Evolutionary conservation across 2,797 vertebrate genomes (phyloP).

Genomic region (Epinephelus awoara): DNA sequence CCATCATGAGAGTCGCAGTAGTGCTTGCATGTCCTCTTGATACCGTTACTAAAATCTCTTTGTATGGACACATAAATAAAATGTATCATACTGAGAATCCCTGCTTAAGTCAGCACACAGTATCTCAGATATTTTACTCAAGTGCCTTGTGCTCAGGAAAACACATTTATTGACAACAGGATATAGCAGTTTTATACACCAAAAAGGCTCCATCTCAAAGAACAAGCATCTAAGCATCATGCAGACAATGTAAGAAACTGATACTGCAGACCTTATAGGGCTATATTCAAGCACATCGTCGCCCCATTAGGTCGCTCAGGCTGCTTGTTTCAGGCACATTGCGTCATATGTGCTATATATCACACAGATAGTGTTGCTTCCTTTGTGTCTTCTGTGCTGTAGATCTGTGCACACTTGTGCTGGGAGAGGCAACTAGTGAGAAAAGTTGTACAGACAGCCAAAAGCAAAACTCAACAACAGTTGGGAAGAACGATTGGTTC

Average conservation of each 20-base stretch:
- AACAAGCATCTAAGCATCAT: conserved; percentile 23
- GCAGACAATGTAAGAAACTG: conserved; percentile 27
- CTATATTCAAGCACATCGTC: conserved; percentile 16
- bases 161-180: conserved; percentile 19
- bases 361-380: conserved; percentile 32
- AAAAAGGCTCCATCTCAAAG: conserved; percentile 12
- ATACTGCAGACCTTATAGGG: conserved; percentile 25
- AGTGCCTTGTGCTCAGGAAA: conserved; percentile 21
- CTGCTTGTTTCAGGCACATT: conserved; percentile 58
- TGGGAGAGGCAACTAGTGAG: conserved; percentile 5
- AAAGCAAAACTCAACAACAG: conserved; percentile 22
- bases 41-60: conserved; percentile 2
- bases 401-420: conserved; percentile 28
- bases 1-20: neutral
- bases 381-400: conserved; percentile 26
- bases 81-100: conserved; percentile 9
- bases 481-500: conserved; percentile 12
- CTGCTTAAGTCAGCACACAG: neutral
- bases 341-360: conserved; percentile 53
- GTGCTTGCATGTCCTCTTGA: neutral
- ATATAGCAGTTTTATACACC: conserved; percentile 13
- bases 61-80: conserved; percentile 23
- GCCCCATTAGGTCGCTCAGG: conserved; percentile 25
- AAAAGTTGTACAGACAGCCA: conserved; percentile 21
- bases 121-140: conserved; percentile 7